Evolutionary conservation across 2,797 vertebrate species (phyloP), one percentile per base, ranked within the genome.

Genomic region (Cynodonichthys magdalenae): DNA sequence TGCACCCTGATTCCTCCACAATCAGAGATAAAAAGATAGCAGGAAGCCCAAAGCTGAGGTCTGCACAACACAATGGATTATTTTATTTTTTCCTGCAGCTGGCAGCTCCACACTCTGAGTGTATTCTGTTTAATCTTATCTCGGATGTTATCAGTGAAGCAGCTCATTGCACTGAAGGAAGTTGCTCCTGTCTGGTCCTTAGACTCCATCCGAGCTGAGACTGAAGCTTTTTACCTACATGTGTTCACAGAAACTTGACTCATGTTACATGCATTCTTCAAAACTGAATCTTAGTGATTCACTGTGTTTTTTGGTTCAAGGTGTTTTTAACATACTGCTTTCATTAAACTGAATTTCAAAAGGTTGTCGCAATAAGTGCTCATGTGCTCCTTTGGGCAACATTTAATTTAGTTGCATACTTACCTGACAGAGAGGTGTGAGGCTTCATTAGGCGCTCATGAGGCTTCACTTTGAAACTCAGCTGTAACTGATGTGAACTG

Each of bases 121-220:
- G n/a, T 28, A n/a, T 68, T 52, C 24, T 15, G 8, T 20, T 4
- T 48, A 56, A 77, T 65, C 57, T n/a, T 36, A 50, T 64, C 55
- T 59, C 2, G 27, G 28, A 63, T 63, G 56, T 15, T 29, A 65
- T 72, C 56, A 75, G 51, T 59, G 44, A 70, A 57, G 15, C 27
- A 59, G 1, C 36, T 63, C 52, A 39, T 15, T 10, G 50, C 59
- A 51, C 15, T 11, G 28, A 24, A 27, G 18, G 12, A 42, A 48
- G 47, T 18, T 8, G 31, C 53, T 60, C 59, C 1, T 24, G 0
- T 11, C 18, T 50, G 28, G 5, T 20, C 49, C 39, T 11, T 18
- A 28, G 27, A 10, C 3, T 46, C 27, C 0, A 4, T 53, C 51
- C 20, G 17, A 59, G 59, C 50, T 18, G 8, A 59, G 51, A 53